These are phyloP conservation scores for Poecilia wingei DNA, from an alignment of 2,797 vertebrate genomes.

Conservation along the genomic window DNA sequence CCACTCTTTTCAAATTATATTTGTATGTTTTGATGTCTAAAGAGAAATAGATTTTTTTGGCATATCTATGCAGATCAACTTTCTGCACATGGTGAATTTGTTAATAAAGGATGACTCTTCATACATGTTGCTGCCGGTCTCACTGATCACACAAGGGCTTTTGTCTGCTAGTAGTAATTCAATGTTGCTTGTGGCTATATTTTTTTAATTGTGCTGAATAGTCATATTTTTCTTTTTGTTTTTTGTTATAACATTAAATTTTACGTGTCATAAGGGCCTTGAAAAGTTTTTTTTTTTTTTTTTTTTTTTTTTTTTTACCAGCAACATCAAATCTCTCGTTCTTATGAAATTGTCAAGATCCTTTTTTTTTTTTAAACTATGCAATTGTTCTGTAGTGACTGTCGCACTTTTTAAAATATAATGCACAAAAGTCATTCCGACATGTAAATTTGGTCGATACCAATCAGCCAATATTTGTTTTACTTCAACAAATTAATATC, in stretches of 20 bases:
- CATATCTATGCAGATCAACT: constrained; percentile 28
- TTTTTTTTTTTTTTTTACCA: too few relatives aligned
- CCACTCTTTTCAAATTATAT: neutral
- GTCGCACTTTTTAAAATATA: neutral
- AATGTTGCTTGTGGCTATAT: constrained; percentile 22
- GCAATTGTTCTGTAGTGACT: neutral
- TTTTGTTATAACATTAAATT: constrained; percentile 22
- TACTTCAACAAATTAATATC: constrained; percentile 17
- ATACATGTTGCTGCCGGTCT: constrained; percentile 43
- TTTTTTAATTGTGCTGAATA: neutral
- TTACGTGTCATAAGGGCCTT: neutral
- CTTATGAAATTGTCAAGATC: neutral
- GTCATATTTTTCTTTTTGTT: neutral
- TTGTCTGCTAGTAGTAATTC: constrained; percentile 46
- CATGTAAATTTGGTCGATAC: neutral
- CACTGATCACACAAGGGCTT: constrained; percentile 63
- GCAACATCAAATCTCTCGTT: neutral
- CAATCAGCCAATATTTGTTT: neutral
- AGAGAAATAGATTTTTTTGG: constrained; percentile 18
- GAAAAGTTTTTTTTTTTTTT: neutral
- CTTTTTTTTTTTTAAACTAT: neutral
- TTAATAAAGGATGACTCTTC: constrained; percentile 70
- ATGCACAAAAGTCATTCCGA: neutral
- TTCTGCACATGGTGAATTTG: constrained; percentile 51
- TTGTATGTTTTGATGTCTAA: constrained; percentile 5